A percentile compares a stretch with the other conserved stretches of the same genome.
phyloP scores from a whole-genome alignment of 2,888 invertebrate species.

The Drosophila ustulata region DNA sequence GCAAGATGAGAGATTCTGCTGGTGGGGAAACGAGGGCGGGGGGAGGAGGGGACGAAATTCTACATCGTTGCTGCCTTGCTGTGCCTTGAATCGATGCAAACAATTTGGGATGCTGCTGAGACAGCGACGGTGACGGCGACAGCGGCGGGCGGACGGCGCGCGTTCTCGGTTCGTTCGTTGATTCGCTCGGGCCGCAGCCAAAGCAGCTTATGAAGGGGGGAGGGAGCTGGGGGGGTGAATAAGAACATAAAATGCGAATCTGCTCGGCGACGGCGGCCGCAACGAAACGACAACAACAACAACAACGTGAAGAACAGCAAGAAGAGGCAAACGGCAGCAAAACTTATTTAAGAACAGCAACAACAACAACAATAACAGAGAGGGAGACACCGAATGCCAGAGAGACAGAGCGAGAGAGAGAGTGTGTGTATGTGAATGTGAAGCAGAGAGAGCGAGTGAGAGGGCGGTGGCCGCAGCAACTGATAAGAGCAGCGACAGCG shows the following conservation, averaged over 20 bases:
- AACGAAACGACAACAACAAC: conserved; percentile 31
- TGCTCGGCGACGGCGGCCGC: conserved; percentile 37
- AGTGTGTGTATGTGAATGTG: not conserved
- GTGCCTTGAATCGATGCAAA: conserved; percentile 60
- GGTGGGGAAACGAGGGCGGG: conserved; percentile 7
- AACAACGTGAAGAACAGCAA: conserved; percentile 47
- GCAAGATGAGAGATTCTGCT: conserved; percentile 32
- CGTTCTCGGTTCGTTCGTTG: conserved; percentile 33
- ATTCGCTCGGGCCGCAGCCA: conserved; percentile 33
- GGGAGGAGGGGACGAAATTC: conserved; percentile 39
- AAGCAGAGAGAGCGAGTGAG: conserved; percentile 32
- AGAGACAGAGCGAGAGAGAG: conserved; percentile 22
- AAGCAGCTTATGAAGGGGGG: conserved; percentile 39
- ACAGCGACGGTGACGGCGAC: conserved; percentile 10
- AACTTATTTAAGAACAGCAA: conserved; percentile 56
- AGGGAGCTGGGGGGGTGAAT: not conserved
- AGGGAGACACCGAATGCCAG: conserved; percentile 2
- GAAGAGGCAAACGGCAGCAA: conserved; percentile 54
- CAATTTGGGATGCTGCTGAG: conserved; percentile 58
- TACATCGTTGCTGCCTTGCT: conserved; percentile 47
- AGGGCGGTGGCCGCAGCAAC: conserved; percentile 53
- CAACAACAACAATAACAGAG: conserved; percentile 41
- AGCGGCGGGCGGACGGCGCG: conserved; percentile 34
- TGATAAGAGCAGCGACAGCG: conserved; percentile 54
- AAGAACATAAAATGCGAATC: conserved; percentile 54